A percentile compares a stretch with the other conserved stretches of the same genome.
phyloP scores from a whole-genome alignment of 1,140 invertebrate species.

The Battus philenor region DNA sequence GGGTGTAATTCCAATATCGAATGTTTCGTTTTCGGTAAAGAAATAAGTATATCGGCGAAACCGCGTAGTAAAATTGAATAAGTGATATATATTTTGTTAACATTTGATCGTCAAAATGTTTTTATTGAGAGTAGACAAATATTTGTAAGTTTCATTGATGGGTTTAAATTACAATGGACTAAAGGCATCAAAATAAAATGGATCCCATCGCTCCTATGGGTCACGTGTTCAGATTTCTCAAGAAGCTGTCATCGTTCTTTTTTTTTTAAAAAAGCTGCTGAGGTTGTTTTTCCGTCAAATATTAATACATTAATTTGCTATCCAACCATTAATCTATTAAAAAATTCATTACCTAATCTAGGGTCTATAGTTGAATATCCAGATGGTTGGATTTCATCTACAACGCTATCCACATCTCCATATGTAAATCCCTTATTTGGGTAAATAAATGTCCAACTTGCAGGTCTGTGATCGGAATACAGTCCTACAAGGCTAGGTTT shows the following conservation, averaged over 20 bases:
- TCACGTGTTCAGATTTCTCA: too few relatives aligned
- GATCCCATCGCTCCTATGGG: too few relatives aligned
- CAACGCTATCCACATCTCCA: conserved; percentile 35
- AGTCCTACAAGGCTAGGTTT: conserved; percentile 51
- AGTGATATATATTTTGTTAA: too few relatives aligned
- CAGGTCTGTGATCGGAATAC: conserved; percentile 47
- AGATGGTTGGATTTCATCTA: conserved; percentile 32
- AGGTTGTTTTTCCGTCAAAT: neutral
- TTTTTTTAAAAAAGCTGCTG: neutral
- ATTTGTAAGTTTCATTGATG: neutral
- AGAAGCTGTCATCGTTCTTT: too few relatives aligned
- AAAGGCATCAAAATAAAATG: neutral
- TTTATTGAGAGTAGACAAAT: neutral
- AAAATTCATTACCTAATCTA: conserved; percentile 50
- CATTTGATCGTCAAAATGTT: too few relatives aligned
- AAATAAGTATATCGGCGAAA: too few relatives aligned
- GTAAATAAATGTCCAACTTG: conserved; percentile 31
- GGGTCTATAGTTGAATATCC: conserved; percentile 61
- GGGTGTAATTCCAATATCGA: too few relatives aligned
- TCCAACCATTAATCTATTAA: too few relatives aligned
- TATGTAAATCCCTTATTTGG: conserved; percentile 34
- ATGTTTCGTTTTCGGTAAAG: too few relatives aligned
- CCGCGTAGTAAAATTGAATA: too few relatives aligned
- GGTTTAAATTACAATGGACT: neutral
- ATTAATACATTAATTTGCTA: neutral